Evolutionary conservation across 2,888 invertebrate genomes (phyloP).

Genomic region (Sicus ferrugineus): DNA sequence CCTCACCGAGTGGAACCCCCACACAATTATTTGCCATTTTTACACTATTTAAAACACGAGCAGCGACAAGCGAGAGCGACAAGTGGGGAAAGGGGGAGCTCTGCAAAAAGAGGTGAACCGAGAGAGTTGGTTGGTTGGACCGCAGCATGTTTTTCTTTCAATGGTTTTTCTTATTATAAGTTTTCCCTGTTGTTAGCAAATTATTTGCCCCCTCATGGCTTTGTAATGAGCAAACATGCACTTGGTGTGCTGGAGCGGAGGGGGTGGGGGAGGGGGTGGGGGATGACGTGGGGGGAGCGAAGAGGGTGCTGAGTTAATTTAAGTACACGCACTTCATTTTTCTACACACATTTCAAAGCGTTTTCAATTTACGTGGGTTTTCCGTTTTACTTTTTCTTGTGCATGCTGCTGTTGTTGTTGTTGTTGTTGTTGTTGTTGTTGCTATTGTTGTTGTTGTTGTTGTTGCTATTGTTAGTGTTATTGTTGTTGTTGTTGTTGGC

Average conservation of each 20-base stretch:
- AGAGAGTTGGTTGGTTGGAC: background rate
- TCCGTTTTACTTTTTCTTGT: background rate
- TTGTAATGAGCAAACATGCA: background rate
- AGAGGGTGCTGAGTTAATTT: background rate
- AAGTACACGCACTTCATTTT: background rate
- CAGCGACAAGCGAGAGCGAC: no score
- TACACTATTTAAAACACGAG: no score
- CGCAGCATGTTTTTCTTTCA: no score
- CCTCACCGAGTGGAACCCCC: no score
- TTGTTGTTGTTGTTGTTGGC: background rate
- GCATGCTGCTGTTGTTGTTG: background rate
- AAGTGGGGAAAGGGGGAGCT: no score
- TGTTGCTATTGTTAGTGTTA: background rate
- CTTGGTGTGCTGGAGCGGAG: background rate
- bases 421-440: background rate
- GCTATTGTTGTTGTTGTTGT: no score
- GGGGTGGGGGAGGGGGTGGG: background rate
- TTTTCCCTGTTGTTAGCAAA: background rate
- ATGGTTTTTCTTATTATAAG: no score
- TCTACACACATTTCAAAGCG: background rate
- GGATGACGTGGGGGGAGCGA: background rate
- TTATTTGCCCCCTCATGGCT: background rate
- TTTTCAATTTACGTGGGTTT: background rate
- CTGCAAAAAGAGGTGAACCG: background rate
- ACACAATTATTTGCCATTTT: no score